Conservation (phyloP, 2,888 invertebrate genomes). For the Cryptus viduatorius region DNA sequence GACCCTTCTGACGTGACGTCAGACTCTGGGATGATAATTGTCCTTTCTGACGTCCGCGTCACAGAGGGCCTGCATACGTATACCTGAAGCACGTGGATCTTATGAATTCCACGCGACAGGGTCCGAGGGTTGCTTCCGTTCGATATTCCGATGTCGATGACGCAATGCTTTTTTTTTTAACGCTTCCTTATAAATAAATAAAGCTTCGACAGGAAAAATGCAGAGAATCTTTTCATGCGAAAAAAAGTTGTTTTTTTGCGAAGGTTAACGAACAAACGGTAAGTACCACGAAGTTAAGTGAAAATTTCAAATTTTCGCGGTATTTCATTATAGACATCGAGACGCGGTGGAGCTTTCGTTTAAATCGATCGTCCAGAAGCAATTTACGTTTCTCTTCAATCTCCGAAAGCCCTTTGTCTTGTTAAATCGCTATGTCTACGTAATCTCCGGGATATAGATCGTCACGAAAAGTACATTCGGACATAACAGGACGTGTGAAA, state of each 20-base stretch:
- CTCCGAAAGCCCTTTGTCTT: not conserved
- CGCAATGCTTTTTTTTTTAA: conserved; percentile 6
- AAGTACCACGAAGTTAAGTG: no score
- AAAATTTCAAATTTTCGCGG: not conserved
- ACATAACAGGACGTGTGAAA: not conserved
- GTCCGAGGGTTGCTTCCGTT: not conserved
- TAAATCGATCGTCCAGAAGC: not conserved
- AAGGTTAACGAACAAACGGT: no score
- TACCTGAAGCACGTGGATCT: conserved; percentile 27
- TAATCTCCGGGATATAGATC: not conserved
- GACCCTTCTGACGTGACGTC: conserved; percentile 24
- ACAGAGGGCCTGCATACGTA: not conserved
- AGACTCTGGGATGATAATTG: conserved; percentile 30
- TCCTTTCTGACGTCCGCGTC: conserved; percentile 13
- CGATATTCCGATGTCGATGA: conserved; percentile 41
- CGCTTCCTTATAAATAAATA: not conserved
- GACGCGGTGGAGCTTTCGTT: not conserved
- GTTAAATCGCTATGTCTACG: not conserved
- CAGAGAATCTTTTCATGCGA: no score
- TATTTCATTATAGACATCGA: not conserved
- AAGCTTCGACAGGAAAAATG: not conserved
- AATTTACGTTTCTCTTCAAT: not conserved
- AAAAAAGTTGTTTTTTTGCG: no score
- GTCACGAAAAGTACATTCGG: conserved; percentile 1
- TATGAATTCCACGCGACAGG: conserved; percentile 3